Percentiles rank a stretch among this genome's conserved stretches.
Conservation (phyloP, 2,888 invertebrate species). For the Ichneumon xanthorius region DNA sequence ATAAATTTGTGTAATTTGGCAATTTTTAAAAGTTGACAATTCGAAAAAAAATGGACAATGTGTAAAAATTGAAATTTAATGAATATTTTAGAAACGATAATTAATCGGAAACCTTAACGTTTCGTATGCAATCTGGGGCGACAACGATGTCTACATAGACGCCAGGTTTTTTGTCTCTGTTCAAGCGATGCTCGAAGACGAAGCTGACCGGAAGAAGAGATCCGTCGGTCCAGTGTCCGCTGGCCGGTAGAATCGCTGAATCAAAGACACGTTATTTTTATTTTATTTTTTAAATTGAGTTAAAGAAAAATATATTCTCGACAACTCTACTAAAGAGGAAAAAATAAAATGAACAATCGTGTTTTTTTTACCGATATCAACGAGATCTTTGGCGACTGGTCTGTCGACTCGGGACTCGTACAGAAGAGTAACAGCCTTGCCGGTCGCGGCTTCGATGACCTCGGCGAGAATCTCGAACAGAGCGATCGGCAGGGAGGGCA, state of each 20-base stretch:
- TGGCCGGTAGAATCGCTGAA: slow-evolving; percentile 78
- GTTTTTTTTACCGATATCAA: slow-evolving; percentile 76
- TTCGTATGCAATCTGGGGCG: slow-evolving; percentile 74
- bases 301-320: no score
- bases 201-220: slow-evolving; percentile 76
- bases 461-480: slow-evolving; percentile 79
- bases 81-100: background rate
- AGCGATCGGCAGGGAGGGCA: slow-evolving; percentile 78
- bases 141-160: slow-evolving; percentile 79
- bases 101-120: slow-evolving; percentile 72
- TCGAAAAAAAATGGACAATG: no score
- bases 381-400: slow-evolving; percentile 76
- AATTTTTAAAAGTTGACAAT: no score
- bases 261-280: slow-evolving; percentile 9
- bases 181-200: slow-evolving; percentile 78
- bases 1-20: background rate
- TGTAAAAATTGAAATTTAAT: no score
- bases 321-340: no score
- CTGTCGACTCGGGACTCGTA: slow-evolving; percentile 76
- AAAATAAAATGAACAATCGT: no score
- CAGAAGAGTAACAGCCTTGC: slow-evolving; percentile 75
- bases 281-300: no score
- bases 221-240: slow-evolving; percentile 75
- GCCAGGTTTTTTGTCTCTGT: slow-evolving; percentile 73
- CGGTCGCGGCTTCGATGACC: slow-evolving; percentile 77